Percentiles rank a stretch among this genome's conserved stretches.
Evolutionary conservation across 2,113 vertebrate genomes (phyloP).

Genomic region (Caranx ignobilis): DNA sequence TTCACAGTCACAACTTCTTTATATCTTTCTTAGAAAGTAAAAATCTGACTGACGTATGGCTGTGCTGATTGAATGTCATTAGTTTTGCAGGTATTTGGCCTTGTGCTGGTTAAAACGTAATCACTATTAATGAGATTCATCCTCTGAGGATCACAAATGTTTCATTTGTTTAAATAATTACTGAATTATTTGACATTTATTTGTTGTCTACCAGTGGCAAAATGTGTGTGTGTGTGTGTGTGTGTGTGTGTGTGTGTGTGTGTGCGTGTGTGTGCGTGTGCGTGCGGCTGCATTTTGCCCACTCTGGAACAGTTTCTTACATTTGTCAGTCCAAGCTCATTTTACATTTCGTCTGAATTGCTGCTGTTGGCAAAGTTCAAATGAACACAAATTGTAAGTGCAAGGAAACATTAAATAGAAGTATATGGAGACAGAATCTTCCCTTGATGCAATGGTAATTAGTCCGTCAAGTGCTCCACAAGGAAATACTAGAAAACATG

Average conservation of each 20-base stretch:
- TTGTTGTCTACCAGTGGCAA: background rate
- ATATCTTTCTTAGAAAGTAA: background rate
- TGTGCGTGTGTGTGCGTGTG: background rate
- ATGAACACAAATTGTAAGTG: background rate
- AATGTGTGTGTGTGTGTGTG: background rate
- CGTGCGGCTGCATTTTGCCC: background rate
- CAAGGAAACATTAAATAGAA: background rate
- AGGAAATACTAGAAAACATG: background rate
- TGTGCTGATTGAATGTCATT: background rate
- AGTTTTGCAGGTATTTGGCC: background rate
- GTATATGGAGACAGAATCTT: background rate
- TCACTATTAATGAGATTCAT: background rate
- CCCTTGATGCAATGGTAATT: constrained; percentile 16
- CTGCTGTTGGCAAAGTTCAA: background rate
- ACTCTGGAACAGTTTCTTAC: background rate
- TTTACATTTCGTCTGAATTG: background rate
- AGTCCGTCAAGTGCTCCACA: constrained; percentile 5
- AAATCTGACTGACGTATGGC: background rate
- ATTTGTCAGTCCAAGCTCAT: background rate
- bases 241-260: background rate
- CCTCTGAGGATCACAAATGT: background rate
- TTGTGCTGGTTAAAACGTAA: background rate
- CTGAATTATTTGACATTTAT: background rate
- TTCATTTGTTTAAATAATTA: background rate
- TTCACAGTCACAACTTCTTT: background rate